Conservation (phyloP, 37 sponge, comb jelly and placozoan genomes). For the Eunapius fragilis region DNA sequence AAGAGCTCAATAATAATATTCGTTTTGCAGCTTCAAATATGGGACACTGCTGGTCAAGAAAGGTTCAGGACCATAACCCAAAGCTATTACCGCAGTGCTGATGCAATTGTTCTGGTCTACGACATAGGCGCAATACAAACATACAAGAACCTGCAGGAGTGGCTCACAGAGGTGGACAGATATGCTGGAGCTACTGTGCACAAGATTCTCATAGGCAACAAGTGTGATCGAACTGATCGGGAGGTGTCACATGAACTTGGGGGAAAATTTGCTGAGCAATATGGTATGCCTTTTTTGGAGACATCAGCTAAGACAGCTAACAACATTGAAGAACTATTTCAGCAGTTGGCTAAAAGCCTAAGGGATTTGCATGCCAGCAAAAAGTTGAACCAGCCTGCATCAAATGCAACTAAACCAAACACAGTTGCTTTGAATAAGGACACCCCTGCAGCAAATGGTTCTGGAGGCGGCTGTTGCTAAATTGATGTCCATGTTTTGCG, state of each 20-base stretch:
- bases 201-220: slow-evolving; percentile 90
- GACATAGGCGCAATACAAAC: slow-evolving; percentile 72
- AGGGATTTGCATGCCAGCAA: slow-evolving; percentile 65
- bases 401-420: not conserved
- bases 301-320: slow-evolving; percentile 89
- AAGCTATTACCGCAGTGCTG: slow-evolving; percentile 93
- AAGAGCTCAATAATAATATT: too few relatives aligned
- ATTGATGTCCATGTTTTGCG: not conserved
- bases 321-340: slow-evolving; percentile 85
- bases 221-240: slow-evolving; percentile 82
- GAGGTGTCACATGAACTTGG: slow-evolving; percentile 66
- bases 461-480: not conserved
- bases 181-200: slow-evolving; percentile 78
- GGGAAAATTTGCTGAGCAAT: slow-evolving; percentile 63
- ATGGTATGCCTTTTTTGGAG: slow-evolving; percentile 90
- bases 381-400: slow-evolving; percentile 34
- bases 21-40: slow-evolving; percentile 82
- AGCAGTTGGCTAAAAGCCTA: slow-evolving; percentile 66
- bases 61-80: slow-evolving; percentile 92
- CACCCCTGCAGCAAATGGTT: not conserved
- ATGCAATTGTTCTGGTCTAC: slow-evolving; percentile 91
- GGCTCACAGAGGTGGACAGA: slow-evolving; percentile 85
- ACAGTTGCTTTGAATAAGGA: not conserved
- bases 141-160: slow-evolving; percentile 79
- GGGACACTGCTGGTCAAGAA: slow-evolving; percentile 97